Evolutionary conservation across 1,140 invertebrate species (phyloP).

Genomic region (Mactra quadrangularis): DNA sequence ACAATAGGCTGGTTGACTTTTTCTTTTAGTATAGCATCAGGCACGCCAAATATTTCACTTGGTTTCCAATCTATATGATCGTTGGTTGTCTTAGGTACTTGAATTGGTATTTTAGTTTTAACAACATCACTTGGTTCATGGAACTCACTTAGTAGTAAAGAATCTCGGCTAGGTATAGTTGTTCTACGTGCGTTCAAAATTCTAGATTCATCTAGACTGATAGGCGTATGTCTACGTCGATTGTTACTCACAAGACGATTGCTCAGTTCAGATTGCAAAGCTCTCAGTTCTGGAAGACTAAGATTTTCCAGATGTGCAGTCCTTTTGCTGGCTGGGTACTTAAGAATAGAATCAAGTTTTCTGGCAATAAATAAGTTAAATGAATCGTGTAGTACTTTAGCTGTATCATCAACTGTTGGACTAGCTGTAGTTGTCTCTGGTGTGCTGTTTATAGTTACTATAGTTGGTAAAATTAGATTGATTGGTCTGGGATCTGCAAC

Average conservation of each 20-base stretch:
- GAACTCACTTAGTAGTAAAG: not conserved
- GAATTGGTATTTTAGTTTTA: not conserved
- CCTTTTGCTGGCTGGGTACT: conserved; percentile 7
- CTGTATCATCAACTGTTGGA: no score
- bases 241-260: conserved; percentile 24
- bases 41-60: not conserved
- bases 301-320: conserved; percentile 28
- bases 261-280: conserved; percentile 39
- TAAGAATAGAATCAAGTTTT: conserved; percentile 38
- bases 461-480: no score
- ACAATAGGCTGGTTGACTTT: not conserved
- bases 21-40: not conserved
- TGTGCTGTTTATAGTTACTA: not conserved
- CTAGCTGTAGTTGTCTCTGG: not conserved
- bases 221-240: not conserved
- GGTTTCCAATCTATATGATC: not conserved
- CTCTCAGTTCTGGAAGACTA: conserved; percentile 24
- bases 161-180: not conserved
- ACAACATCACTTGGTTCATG: not conserved
- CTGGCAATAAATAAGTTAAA: conserved; percentile 22
- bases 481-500: no score
- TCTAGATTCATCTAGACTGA: no score
- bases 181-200: no score
- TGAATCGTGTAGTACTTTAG: not conserved
- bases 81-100: not conserved